Evolutionary conservation across 2,113 vertebrate genomes (phyloP).

Genomic region (Ophiodon elongatus): DNA sequence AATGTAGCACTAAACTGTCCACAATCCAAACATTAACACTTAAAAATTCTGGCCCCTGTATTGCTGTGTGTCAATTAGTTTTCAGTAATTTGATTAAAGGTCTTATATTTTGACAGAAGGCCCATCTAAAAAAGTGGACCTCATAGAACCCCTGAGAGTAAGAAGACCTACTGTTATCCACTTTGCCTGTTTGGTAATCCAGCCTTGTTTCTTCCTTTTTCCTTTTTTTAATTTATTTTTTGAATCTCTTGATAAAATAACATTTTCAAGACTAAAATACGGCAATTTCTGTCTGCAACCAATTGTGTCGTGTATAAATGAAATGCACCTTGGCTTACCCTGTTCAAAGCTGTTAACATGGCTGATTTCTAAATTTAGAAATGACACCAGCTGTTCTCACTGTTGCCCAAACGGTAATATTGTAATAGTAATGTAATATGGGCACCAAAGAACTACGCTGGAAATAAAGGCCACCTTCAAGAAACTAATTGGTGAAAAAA

Average conservation of each 20-base stretch:
- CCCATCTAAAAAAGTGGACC: neutral
- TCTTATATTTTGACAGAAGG: neutral
- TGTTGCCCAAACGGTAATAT: neutral
- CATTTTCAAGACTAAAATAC: neutral
- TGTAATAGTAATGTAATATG: too few species aligned
- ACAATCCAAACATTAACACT: neutral
- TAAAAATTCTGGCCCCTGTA: neutral
- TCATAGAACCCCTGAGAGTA: neutral
- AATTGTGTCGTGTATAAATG: neutral
- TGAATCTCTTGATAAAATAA: neutral
- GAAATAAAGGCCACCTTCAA: neutral
- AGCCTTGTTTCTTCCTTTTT: neutral
- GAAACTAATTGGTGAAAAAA: neutral
- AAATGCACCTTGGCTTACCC: neutral
- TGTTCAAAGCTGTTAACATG: slow-evolving; percentile 9
- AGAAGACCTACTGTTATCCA: neutral
- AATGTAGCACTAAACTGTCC: neutral
- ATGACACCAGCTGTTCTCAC: slow-evolving; percentile 28
- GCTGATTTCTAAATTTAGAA: slow-evolving; percentile 32
- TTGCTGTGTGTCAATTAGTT: neutral
- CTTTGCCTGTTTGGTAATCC: neutral
- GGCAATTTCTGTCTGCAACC: neutral
- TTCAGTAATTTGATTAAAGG: neutral
- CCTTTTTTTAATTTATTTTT: neutral
- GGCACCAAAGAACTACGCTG: neutral